These are phyloP conservation scores for Tetanocera ferruginea DNA, from an alignment of 2,888 invertebrate genomes.

Conservation along the genomic window DNA sequence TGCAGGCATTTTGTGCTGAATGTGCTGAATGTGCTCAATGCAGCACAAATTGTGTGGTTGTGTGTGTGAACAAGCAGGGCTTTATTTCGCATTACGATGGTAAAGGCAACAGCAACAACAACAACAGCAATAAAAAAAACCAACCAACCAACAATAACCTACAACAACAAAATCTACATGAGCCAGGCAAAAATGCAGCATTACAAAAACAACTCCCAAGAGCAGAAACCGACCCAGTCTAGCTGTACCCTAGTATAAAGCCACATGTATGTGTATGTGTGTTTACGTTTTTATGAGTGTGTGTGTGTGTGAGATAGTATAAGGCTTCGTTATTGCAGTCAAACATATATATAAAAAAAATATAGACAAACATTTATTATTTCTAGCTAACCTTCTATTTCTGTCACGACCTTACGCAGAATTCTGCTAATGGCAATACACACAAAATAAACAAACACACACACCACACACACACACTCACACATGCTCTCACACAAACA, in stretches of 20 bases:
- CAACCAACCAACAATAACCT: background rate
- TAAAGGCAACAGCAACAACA: background rate
- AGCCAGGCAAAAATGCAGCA: background rate
- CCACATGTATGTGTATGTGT: background rate
- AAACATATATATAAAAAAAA: constrained; percentile 41
- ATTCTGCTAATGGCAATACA: constrained; percentile 2
- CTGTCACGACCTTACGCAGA: background rate
- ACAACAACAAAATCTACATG: background rate
- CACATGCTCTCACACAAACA: background rate
- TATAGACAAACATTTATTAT: constrained; percentile 41
- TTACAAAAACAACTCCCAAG: background rate
- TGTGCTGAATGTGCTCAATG: background rate
- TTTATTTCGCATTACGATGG: background rate
- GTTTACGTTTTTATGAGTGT: constrained; percentile 10
- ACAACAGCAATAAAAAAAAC: background rate
- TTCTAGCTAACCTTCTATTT: background rate
- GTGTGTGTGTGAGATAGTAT: constrained; percentile 16
- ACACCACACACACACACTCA: constrained; percentile 16
- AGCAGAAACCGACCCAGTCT: background rate
- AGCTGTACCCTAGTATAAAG: background rate
- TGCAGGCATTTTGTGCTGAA: background rate
- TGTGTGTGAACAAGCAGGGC: background rate
- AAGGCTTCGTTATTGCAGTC: constrained; percentile 30
- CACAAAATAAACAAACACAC: constrained; percentile 22
- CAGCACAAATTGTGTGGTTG: background rate